phyloP scores from a whole-genome alignment of 1,140 invertebrate genomes.

The Drosophila saltans region DNA sequence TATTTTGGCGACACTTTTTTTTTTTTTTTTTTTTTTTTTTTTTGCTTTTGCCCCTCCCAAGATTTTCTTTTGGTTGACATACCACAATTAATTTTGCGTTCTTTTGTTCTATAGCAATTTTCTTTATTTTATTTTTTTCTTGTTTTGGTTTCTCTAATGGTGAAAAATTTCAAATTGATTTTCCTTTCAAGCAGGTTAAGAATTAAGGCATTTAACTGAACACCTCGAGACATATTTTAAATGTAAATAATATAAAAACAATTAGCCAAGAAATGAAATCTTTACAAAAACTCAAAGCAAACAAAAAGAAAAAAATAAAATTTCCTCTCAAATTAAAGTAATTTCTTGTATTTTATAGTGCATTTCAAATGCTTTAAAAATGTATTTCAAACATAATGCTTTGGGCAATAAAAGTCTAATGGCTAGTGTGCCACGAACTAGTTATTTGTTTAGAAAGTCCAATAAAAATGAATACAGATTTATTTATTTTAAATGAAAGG shows the following conservation, averaged over 20 bases:
- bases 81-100: conserved; percentile 39
- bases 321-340: not conserved
- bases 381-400: not conserved
- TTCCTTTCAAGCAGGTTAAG: not conserved
- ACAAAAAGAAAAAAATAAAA: not conserved
- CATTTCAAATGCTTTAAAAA: not conserved
- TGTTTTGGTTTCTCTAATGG: not conserved
- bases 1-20: conserved; percentile 19
- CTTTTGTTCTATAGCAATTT: not conserved
- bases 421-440: not conserved
- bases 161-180: conserved; percentile 3
- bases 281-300: not conserved
- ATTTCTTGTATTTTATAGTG: not conserved
- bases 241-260: not conserved
- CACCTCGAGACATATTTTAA: not conserved
- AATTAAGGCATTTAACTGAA: not conserved
- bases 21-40: not conserved
- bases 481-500: too few species aligned
- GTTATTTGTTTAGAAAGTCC: too few species aligned
- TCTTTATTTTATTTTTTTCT: not conserved
- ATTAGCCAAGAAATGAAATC: conserved; percentile 1
- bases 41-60: not conserved
- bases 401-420: not conserved
- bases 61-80: not conserved
- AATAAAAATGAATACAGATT: too few species aligned